Percentiles rank a stretch among this genome's conserved stretches.
These are phyloP conservation scores for Nycticebus coucang DNA, from an alignment of 2,113 vertebrate genomes.

Conservation along the genomic window DNA sequence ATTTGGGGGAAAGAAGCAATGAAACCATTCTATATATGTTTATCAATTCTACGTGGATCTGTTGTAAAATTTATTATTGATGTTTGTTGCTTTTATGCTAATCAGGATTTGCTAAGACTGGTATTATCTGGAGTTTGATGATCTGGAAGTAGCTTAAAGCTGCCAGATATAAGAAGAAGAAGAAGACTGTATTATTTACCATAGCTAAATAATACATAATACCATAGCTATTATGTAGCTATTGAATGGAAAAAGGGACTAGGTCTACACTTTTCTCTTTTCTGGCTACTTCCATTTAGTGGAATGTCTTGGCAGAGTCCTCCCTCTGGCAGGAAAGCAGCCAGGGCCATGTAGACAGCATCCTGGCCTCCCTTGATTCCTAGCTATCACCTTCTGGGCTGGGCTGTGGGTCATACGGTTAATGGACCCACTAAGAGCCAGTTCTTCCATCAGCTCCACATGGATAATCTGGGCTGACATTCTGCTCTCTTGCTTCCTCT, in stretches of 20 bases:
- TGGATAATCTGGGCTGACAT: conserved; percentile 77
- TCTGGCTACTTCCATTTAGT: background rate
- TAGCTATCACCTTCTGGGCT: conserved; percentile 68
- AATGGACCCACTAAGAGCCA: conserved; percentile 76
- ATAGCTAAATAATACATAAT: no score
- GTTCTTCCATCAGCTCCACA: conserved; percentile 63
- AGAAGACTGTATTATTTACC: background rate
- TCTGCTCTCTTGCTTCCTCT: conserved; percentile 72
- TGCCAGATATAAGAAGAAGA: background rate
- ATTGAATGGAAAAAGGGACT: background rate
- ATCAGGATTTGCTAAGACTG: conserved; percentile 15
- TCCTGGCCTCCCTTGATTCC: conserved; percentile 23
- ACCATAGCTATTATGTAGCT: background rate
- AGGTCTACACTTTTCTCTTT: background rate
- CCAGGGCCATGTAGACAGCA: conserved; percentile 9
- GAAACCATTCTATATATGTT: background rate
- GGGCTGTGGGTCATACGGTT: conserved; percentile 58
- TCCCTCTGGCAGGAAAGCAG: conserved; percentile 37
- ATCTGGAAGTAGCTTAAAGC: background rate
- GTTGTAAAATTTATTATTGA: conserved; percentile 41
- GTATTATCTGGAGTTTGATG: conserved; percentile 12
- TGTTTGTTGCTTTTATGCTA: conserved; percentile 5
- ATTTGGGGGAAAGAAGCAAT: background rate
- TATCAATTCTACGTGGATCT: background rate
- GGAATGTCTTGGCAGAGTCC: background rate